Conservation (phyloP, 1,140 invertebrate genomes). For the Micrasema longulum region DNA sequence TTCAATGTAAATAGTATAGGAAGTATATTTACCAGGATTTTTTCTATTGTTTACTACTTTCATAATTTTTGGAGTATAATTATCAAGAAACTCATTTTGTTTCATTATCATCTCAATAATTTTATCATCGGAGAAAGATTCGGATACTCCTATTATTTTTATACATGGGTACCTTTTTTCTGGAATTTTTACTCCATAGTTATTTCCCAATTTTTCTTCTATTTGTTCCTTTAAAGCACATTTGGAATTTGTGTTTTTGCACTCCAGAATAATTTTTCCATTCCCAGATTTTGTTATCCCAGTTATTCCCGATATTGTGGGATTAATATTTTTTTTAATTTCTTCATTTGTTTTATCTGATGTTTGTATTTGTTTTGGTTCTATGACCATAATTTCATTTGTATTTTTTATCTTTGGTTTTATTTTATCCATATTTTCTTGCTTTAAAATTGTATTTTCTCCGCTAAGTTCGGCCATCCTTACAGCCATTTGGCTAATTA, state of each 20-base stretch:
- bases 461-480: neutral
- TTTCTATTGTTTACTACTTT: no score
- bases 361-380: neutral
- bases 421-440: neutral
- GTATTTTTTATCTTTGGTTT: neutral
- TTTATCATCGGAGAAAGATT: neutral
- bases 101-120: neutral
- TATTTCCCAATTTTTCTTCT: no score
- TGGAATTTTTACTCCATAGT: no score
- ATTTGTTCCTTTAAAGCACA: no score
- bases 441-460: neutral
- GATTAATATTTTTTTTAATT: neutral
- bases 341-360: neutral
- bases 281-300: no score
- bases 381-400: conserved; percentile 1
- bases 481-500: neutral
- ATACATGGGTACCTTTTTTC: neutral
- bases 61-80: no score
- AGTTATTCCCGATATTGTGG: no score
- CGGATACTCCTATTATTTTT: neutral
- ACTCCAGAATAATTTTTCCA: no score
- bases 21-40: no score
- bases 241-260: no score
- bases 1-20: no score
- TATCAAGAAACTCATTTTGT: neutral